These are phyloP conservation scores for Diadema setosum DNA, from an alignment of 35 echinoderm and acorn worm genomes.

Conservation along the genomic window DNA sequence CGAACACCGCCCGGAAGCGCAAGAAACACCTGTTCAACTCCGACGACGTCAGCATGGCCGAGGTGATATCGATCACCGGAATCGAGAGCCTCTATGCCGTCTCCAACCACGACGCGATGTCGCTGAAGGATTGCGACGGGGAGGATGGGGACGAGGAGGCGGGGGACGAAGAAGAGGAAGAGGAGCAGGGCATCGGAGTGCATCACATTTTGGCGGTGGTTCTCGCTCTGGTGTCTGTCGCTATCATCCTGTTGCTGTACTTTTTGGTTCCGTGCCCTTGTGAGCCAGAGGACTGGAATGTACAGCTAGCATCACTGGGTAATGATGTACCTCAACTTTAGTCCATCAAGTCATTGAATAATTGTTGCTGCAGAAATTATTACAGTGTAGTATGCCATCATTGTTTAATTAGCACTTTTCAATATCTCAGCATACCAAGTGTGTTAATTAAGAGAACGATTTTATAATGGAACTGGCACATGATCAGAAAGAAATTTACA, in stretches of 20 bases:
- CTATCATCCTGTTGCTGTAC: background rate
- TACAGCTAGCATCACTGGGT: background rate
- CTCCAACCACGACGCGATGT: background rate
- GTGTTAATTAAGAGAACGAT: too few species aligned
- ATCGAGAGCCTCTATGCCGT: background rate
- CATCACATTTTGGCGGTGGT: background rate
- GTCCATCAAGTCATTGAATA: too few species aligned
- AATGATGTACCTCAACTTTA: too few species aligned
- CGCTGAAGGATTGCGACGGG: background rate
- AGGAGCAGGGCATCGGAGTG: background rate
- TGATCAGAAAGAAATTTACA: too few species aligned
- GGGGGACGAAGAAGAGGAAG: background rate
- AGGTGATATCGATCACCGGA: background rate
- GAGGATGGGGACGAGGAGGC: background rate
- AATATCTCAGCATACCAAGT: too few species aligned
- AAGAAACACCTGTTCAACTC: background rate
- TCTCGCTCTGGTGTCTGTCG: background rate
- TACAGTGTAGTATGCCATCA: too few species aligned
- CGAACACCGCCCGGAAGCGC: background rate
- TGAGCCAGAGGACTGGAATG: background rate
- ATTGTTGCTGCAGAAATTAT: too few species aligned
- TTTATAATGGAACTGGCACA: too few species aligned
- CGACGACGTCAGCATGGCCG: background rate
- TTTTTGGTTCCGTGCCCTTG: background rate
- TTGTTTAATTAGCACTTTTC: too few species aligned